Base-by-base conservation (phyloP, 2,888 invertebrate genomes). In the Sinopyrophorus schimmeli region DNA sequence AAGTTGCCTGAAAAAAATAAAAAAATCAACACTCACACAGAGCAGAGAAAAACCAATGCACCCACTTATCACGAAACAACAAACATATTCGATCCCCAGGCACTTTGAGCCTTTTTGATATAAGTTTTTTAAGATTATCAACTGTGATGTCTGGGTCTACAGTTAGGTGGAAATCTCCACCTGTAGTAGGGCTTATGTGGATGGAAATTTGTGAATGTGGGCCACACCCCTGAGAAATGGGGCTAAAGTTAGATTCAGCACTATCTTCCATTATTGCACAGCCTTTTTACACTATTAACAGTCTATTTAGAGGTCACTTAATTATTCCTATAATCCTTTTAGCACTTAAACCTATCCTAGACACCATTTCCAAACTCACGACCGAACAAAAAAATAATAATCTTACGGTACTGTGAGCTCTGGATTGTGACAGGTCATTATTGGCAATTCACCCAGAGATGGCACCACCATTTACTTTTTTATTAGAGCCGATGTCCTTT, bases 51-150 rank as follows among this genome's bases (percentile, higher is more conserved):
- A 84, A 92, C 79, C 64, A 94, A 80, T 71, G 54, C 61, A 71
- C 86, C 82, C 77, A 93, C 94, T 92, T 92, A 79, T 95, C 93
- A 70, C 92, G 86, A 77, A 92, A 89, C 62, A 95, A 82, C 70
- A 94, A 79, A 75, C 92, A 91, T 77, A 94, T 92, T 72, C 92
- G 84, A 76, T 93, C 92, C 77, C 92, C 92, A 66, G 90, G 86
- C 73, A 94, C 89, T 80, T 90, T 92, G 59, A 94, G 80, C 75
- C 87, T 87, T 77, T 92, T 92, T 37, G 92, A 91, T 68, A 94
- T 88, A 59, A 89, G 80, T 78, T 91, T 91, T 75, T 93, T 93
- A 54, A 94, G 82, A 72, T 87, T 87, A 68, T 92, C 92, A 62
- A 94, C 87, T 59, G 86, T 87, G 66, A 89, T 89, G 73, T 86